Conservation (phyloP, 2,888 invertebrate genomes). For the Limnephilus auricula region DNA sequence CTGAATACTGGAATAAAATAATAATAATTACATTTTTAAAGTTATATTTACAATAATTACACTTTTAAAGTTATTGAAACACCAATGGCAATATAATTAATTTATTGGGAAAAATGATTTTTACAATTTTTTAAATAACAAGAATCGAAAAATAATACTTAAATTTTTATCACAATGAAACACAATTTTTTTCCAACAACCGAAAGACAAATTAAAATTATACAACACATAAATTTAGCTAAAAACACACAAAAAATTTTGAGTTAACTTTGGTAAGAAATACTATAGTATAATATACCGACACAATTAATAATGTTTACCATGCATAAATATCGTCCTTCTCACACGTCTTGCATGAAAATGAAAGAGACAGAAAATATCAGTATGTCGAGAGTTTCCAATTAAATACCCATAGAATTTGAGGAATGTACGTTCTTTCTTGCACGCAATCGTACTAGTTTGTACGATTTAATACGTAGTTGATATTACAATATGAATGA, state of each 20-base stretch:
- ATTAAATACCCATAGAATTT: not conserved
- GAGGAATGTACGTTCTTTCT: not conserved
- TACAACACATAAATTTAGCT: not conserved
- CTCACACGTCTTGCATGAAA: not conserved
- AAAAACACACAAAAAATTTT: not conserved
- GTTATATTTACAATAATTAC: too few species aligned
- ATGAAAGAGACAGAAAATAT: not conserved
- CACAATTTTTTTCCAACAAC: constrained; percentile 2
- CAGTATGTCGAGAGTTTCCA: not conserved
- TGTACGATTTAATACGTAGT: too few species aligned
- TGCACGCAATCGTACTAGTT: too few species aligned
- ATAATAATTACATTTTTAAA: too few species aligned
- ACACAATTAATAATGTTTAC: not conserved
- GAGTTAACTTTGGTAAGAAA: not conserved
- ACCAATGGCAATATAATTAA: not conserved
- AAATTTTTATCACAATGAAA: not conserved
- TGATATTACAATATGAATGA: too few species aligned
- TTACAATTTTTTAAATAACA: not conserved
- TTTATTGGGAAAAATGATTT: not conserved
- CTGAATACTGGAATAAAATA: too few species aligned
- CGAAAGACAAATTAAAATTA: not conserved
- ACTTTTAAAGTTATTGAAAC: not conserved
- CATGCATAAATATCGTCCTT: not conserved
- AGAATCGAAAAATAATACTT: not conserved
- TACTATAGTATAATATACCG: not conserved